Evolutionary conservation across 2,888 invertebrate genomes (phyloP).

Genomic region (Pseudanteris insignis): DNA sequence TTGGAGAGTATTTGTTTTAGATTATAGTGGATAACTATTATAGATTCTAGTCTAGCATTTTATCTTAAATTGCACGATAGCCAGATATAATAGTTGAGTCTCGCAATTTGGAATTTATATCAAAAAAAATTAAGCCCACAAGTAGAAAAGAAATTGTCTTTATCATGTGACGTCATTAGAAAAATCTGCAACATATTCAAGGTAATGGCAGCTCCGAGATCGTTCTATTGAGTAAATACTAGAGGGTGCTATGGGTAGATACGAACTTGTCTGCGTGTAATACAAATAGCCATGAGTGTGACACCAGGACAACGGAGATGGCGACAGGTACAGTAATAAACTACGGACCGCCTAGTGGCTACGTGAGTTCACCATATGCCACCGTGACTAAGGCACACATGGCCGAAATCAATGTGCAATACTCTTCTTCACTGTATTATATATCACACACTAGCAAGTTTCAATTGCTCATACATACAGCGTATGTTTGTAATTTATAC

Average conservation of each 20-base stretch:
- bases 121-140: too few relatives aligned
- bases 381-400: constrained; percentile 66
- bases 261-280: constrained; percentile 53
- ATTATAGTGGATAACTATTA: constrained; percentile 6
- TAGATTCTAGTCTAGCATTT: constrained; percentile 12
- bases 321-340: constrained; percentile 66
- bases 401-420: constrained; percentile 49
- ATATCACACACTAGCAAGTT: constrained; percentile 20
- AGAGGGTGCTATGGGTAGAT: constrained; percentile 48
- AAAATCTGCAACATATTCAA: too few relatives aligned
- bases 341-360: constrained; percentile 65
- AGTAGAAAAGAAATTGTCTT: too few relatives aligned
- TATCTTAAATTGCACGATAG: too few relatives aligned
- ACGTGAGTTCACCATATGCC: constrained; percentile 66
- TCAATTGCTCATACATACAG: constrained; percentile 13
- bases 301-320: constrained; percentile 52
- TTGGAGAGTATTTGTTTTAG: too few relatives aligned
- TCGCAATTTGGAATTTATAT: too few relatives aligned
- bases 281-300: constrained; percentile 58
- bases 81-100: too few relatives aligned
- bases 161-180: too few relatives aligned
- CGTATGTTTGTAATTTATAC: constrained; percentile 16
- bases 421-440: constrained; percentile 14
- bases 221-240: constrained; percentile 44
- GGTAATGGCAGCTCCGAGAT: neutral